Evolutionary conservation across 2,797 vertebrate species (phyloP).

Genomic region (Muscicapa striata): DNA sequence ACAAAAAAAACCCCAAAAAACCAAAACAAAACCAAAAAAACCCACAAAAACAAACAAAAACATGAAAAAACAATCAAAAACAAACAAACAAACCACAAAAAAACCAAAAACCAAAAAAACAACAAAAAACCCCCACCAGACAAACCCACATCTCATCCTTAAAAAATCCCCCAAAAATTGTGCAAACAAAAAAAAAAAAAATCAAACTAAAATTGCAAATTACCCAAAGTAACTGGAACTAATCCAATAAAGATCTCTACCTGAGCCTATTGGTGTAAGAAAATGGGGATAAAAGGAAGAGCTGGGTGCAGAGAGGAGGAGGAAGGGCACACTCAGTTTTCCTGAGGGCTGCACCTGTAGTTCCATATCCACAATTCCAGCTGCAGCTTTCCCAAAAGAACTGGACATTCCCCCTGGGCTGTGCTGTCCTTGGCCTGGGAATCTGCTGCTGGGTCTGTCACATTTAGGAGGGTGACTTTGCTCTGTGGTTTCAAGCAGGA

Average conservation of each 20-base stretch:
- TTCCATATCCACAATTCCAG: neutral
- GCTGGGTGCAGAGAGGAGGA: neutral
- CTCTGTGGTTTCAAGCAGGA: neutral
- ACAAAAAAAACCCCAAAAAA: no score
- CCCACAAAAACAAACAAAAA: no score
- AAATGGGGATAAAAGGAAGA: neutral
- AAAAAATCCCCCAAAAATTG: neutral
- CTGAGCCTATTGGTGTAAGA: neutral
- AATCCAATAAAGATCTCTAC: neutral
- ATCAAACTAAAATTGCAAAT: neutral
- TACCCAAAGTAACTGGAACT: neutral
- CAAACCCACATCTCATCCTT: neutral
- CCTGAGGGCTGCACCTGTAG: rapidly evolving
- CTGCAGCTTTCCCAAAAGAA: neutral
- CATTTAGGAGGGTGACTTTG: neutral
- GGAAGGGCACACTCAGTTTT: neutral
- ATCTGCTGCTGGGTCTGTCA: neutral
- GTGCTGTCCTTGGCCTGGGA: neutral
- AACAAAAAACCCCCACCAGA: no score
- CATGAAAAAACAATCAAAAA: no score
- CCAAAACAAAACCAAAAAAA: no score
- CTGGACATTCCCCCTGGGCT: neutral
- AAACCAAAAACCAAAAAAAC: neutral
- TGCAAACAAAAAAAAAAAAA: neutral
- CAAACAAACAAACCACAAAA: neutral